Base-by-base conservation (phyloP, 1,140 invertebrate species). In the Tyrophagus putrescentiae region DNA sequence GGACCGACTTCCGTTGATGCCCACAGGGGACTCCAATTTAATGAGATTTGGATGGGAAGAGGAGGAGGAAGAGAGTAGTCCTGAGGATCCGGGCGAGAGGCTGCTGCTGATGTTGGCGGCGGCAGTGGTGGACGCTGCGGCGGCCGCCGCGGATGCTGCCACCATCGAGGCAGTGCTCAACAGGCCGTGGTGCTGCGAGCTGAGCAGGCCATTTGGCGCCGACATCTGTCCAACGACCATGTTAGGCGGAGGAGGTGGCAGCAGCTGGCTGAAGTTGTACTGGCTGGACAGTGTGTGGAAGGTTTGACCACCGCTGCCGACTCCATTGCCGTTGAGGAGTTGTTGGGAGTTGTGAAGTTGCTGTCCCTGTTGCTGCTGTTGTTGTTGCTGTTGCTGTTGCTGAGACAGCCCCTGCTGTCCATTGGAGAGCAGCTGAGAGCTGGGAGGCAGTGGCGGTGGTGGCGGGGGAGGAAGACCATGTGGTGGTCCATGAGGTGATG, bases 201-300 rank as follows among this genome's bases (percentile, higher is more conserved):
- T 48, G 7, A 13, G 6, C 7, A 7, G 31, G 7, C 21, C 7
- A 48, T 48, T 18, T 48, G 45, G 7, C 45, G 13, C 45, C 23
- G n/a, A n/a, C n/a, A n/a, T n/a, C n/a, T n/a, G n/a, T n/a, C n/a
- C n/a, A n/a, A n/a, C n/a, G n/a, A n/a, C n/a, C n/a, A n/a, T n/a
- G n/a, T n/a, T 48, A 6, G 45, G 45, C 9, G 45, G 45, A 13
- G 45, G 45, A 7, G 45, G 45, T 48, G 23, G 45, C 21, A 48
- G 31, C 18, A 48, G 45, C 18, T 48, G 45, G 45, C 21, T 21
- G 18, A 48, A 48, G 45, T 48, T 48, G 45, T 48, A 48, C 45
- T 48, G 45, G 31, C 45, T 29, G 31, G 45, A 48, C 31, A 48
- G 31, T 7, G 45, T 6, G 18, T 48, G 45, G 31, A 48, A 48